Evolutionary conservation across 2,113 vertebrate genomes (phyloP).

Genomic region (Percopsis transmontana): DNA sequence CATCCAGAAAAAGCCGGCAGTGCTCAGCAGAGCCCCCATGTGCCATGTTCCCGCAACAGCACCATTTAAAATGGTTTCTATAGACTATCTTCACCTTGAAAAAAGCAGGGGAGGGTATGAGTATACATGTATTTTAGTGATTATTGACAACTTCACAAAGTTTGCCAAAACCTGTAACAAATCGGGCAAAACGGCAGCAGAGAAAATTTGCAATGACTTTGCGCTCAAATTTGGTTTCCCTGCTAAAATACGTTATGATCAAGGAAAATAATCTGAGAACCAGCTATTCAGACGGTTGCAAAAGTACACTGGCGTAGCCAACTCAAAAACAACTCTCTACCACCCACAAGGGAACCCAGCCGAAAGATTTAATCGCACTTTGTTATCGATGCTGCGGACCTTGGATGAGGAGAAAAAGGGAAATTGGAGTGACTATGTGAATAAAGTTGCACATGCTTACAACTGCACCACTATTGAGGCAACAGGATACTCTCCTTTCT

Average conservation of each 20-base stretch:
- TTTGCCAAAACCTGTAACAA: slow-evolving; percentile 6
- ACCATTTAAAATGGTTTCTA: slow-evolving; percentile 5
- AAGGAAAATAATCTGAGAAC: slow-evolving; percentile 3
- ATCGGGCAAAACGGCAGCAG: slow-evolving; percentile 5
- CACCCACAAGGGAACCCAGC: slow-evolving; percentile 8
- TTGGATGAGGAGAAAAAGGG: too few species aligned
- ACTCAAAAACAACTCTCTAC: slow-evolving; percentile 4
- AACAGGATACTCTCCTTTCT: slow-evolving; percentile 3
- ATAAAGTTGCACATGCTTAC: not conserved
- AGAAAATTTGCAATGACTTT: not conserved
- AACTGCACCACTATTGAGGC: not conserved
- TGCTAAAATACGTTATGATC: slow-evolving; percentile 5
- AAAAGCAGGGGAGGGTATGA: slow-evolving; percentile 12
- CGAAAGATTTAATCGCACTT: too few species aligned
- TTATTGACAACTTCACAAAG: not conserved
- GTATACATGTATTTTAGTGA: slow-evolving; percentile 5
- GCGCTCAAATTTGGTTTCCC: not conserved
- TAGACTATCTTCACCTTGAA: slow-evolving; percentile 15
- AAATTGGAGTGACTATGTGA: slow-evolving; percentile 6
- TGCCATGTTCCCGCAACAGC: slow-evolving; percentile 1
- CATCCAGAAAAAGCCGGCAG: not conserved
- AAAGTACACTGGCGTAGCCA: slow-evolving; percentile 1
- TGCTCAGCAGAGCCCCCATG: not conserved
- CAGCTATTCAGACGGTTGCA: not conserved
- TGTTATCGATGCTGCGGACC: too few species aligned